These are phyloP conservation scores for Psittacula derbiana DNA, from an alignment of 2,797 vertebrate genomes.

Conservation along the genomic window DNA sequence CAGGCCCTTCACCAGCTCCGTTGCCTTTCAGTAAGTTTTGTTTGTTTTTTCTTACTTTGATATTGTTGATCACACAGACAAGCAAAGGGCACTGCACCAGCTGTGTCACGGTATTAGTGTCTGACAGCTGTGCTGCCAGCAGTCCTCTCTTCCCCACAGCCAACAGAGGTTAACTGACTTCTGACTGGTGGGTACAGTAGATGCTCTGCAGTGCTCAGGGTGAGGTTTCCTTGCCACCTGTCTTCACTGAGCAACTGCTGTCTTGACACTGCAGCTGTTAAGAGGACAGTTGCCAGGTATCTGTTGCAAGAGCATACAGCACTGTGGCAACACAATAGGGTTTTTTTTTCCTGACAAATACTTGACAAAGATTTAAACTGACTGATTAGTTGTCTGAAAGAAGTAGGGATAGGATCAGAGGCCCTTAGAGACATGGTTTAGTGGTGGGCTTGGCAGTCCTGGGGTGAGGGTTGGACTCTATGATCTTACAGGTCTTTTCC, in stretches of 20 bases:
- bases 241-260: not conserved
- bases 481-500: not conserved
- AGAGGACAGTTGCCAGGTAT: not conserved
- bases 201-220: not conserved
- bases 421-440: not conserved
- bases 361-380: not conserved
- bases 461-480: not conserved
- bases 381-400: not conserved
- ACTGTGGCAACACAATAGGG: rapidly evolving
- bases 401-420: not conserved
- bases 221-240: not conserved
- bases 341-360: not conserved
- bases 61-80: not conserved
- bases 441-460: not conserved
- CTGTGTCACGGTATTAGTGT: not conserved
- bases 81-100: not conserved
- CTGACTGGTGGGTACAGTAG: not conserved
- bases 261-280: not conserved
- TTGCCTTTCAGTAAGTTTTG: not conserved
- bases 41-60: not conserved
- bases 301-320: not conserved
- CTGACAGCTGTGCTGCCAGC: not conserved
- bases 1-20: not conserved
- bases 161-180: not conserved
- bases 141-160: not conserved